A percentile compares a stretch with the other conserved stretches of the same genome.
These are phyloP conservation scores for Fragum sueziense DNA, from an alignment of 2,888 invertebrate genomes.

Conservation along the genomic window DNA sequence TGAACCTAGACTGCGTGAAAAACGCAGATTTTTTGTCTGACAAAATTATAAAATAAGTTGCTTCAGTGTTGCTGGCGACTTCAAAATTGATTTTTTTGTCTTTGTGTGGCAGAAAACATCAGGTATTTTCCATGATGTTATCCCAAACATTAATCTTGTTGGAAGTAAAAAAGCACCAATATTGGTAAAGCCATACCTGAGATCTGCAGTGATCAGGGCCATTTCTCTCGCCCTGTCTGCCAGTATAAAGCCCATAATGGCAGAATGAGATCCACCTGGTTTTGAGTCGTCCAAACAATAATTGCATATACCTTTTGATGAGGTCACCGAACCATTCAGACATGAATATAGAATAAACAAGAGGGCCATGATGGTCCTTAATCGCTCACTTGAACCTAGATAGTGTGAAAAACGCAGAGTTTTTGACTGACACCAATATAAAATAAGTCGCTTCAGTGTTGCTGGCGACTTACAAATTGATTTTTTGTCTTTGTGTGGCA, in stretches of 20 bases:
- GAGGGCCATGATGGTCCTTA: background rate
- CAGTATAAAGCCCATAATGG: constrained; percentile 80
- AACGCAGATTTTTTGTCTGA: too few species aligned
- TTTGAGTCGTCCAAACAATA: constrained; percentile 81
- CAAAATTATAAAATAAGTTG: background rate
- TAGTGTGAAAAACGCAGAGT: too few species aligned
- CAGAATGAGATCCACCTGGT: constrained; percentile 77
- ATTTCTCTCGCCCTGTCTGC: constrained; percentile 73
- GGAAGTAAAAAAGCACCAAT: too few species aligned
- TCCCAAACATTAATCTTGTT: too few species aligned
- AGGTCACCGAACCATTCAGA: constrained; percentile 74
- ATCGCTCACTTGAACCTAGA: too few species aligned
- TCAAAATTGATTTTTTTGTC: background rate
- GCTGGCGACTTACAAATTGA: background rate
- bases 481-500: background rate
- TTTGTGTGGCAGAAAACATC: too few species aligned
- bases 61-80: background rate
- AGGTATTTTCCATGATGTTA: too few species aligned
- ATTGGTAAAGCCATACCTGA: constrained; percentile 59
- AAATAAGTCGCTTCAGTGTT: background rate
- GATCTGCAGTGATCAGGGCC: constrained; percentile 58
- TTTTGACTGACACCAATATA: background rate
- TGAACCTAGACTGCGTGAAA: too few species aligned
- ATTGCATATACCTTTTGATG: constrained; percentile 69
- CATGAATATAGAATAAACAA: constrained; percentile 52